Base-by-base conservation (phyloP, 2,113 vertebrate species). In the Phodopus roborovskii region DNA sequence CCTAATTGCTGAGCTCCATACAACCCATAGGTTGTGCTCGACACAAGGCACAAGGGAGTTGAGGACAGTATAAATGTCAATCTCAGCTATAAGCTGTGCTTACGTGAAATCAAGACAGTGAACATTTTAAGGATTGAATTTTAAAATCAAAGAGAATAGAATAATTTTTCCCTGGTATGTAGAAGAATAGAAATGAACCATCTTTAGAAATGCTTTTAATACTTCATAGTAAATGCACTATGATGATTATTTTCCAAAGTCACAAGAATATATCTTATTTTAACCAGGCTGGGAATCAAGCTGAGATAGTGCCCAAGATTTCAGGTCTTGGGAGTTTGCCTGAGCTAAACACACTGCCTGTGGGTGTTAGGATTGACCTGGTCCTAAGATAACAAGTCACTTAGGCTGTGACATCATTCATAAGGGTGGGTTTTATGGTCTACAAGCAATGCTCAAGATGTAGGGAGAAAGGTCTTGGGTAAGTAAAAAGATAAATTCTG, bases 121-220 rank as follows among this genome's bases (percentile, higher is more conserved):
- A 74, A 89, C 58, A 42, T 36, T 90, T 92, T 60, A 33, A 60
- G 82, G 64, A 88, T 28, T 86, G 82, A 84, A 9, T 93, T 97
- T 96, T 94, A 95, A 97, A 95, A 64, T 74, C 42, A 88, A 75
- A 86, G 2, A 81, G 82, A 0, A 28, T 30, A 92, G 60, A 89
- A 62, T 73, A 56, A 79, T 85, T 94, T 94, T 94, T 70, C 42
- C 48, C 71, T 64, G 33, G 90, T 83, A 88, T 93, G 56, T 42
- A 91, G 73, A 94, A 88, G 74, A 74, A 79, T 45, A 93, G 75
- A 94, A 84, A 90, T 60, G 56, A 85, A 1, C 28, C 92, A 70
- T 75, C 86, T 95, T 86, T 62, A 95, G 48, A 81, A 91, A 73
- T 73, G 19, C 22, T 84, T 89, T 91, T 48, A 56, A 60, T 74